These are phyloP conservation scores for Cyrtonyx montezumae DNA, from an alignment of 2,113 vertebrate genomes.

Conservation along the genomic window DNA sequence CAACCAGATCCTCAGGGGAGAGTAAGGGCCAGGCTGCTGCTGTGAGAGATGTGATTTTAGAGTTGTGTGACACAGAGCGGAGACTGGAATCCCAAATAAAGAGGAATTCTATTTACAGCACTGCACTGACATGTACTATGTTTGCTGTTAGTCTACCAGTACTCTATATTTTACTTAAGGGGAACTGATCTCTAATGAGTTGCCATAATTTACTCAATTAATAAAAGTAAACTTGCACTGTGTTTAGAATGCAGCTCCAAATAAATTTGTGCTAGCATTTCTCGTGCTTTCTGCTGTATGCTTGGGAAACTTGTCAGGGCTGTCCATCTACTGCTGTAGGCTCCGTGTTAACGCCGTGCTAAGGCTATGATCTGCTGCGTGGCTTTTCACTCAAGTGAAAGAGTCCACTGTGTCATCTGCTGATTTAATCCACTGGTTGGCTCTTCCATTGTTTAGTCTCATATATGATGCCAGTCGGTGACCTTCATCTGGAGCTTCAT, in stretches of 20 bases:
- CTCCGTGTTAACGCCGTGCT: not conserved
- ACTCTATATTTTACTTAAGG: constrained; percentile 88
- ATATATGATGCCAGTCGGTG: not conserved
- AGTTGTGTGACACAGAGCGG: constrained; percentile 81
- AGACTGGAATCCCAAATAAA: constrained; percentile 85
- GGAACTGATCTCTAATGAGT: constrained; percentile 67
- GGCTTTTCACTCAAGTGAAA: not conserved
- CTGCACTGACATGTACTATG: constrained; percentile 80
- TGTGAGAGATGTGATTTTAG: constrained; percentile 73
- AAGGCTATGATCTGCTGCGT: not conserved
- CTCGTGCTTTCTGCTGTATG: not conserved
- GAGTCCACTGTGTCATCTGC: not conserved
- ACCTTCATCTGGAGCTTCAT: not conserved
- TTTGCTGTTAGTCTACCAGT: constrained; percentile 83
- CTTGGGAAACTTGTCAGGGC: not conserved
- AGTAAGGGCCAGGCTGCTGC: constrained; percentile 64
- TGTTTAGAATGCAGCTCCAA: not conserved
- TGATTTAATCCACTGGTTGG: not conserved
- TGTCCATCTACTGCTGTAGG: not conserved
- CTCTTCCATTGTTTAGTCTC: not conserved
- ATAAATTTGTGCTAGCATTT: constrained; percentile 4
- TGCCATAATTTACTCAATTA: not conserved
- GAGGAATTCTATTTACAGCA: constrained; percentile 83
- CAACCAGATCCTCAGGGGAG: constrained; percentile 23
- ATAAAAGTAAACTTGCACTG: constrained; percentile 41